Evolutionary conservation across 2,888 invertebrate species (phyloP).

Genomic region (Lithophane leautieri): DNA sequence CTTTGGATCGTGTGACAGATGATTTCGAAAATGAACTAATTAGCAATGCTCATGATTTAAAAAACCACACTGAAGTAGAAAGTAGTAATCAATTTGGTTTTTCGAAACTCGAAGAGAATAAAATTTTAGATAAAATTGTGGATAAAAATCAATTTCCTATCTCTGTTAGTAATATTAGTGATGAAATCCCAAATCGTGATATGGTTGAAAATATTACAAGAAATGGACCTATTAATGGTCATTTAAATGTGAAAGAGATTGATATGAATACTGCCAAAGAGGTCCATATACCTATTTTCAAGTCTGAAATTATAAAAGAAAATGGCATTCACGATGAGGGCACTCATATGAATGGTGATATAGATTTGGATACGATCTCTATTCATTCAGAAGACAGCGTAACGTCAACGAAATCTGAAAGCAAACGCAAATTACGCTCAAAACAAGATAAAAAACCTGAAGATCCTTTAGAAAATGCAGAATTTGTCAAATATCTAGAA

Average conservation of each 20-base stretch:
- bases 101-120: background rate
- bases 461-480: conserved; percentile 74
- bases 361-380: conserved; percentile 65
- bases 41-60: conserved; percentile 5
- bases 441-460: conserved; percentile 58
- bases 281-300: conserved; percentile 50
- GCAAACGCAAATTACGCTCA: conserved; percentile 69
- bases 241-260: conserved; percentile 54
- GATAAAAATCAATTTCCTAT: background rate
- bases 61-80: conserved; percentile 9
- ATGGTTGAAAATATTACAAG: conserved; percentile 38
- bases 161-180: background rate
- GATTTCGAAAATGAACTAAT: conserved; percentile 20
- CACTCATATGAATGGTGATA: conserved; percentile 53
- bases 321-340: conserved; percentile 51
- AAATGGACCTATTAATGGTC: conserved; percentile 31
- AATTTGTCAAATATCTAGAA: conserved; percentile 87
- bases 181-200: conserved; percentile 41
- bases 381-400: conserved; percentile 69
- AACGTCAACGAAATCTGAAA: conserved; percentile 55
- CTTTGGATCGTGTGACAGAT: conserved; percentile 5
- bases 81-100: conserved; percentile 13
- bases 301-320: conserved; percentile 31
- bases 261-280: conserved; percentile 58
- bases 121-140: conserved; percentile 10